These are phyloP conservation scores for Acleris holmiana DNA, from an alignment of 2,888 invertebrate species.

Conservation along the genomic window DNA sequence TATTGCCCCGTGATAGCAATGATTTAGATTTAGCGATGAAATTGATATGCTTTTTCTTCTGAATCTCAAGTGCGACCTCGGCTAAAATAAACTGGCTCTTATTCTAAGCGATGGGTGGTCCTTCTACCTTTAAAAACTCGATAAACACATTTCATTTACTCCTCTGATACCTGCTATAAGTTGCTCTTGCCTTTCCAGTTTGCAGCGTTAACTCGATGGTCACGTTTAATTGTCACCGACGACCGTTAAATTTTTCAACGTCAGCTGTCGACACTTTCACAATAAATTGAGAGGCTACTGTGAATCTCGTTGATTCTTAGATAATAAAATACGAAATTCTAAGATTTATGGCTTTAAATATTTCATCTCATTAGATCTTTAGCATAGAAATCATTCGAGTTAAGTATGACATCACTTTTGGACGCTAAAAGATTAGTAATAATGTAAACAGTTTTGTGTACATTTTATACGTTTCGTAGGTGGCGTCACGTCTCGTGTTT, in stretches of 20 bases:
- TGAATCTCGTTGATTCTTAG: not conserved
- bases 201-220: constrained; percentile 45
- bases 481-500: constrained; percentile 53
- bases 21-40: constrained; percentile 11
- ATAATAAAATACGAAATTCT: not conserved
- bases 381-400: constrained; percentile 22
- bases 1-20: constrained; percentile 51
- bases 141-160: constrained; percentile 8
- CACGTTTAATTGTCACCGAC: constrained; percentile 51
- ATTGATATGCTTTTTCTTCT: constrained; percentile 12
- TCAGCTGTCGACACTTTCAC: constrained; percentile 36
- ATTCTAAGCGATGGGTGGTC: constrained; percentile 14
- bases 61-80: constrained; percentile 6
- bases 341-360: constrained; percentile 1
- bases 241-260: constrained; percentile 48
- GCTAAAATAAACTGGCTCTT: not conserved
- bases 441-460: constrained; percentile 67
- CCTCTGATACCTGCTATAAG: constrained; percentile 18
- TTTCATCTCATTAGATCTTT: constrained; percentile 22
- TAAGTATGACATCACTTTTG: constrained; percentile 67
- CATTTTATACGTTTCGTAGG: constrained; percentile 53
- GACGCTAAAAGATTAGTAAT: constrained; percentile 73
- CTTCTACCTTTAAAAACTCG: constrained; percentile 8
- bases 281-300: constrained; percentile 5
- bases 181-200: constrained; percentile 21